A percentile compares a stretch with the other conserved stretches of the same genome.
Evolutionary conservation across 2,888 invertebrate genomes (phyloP).

Genomic region (Tineola bisselliella): DNA sequence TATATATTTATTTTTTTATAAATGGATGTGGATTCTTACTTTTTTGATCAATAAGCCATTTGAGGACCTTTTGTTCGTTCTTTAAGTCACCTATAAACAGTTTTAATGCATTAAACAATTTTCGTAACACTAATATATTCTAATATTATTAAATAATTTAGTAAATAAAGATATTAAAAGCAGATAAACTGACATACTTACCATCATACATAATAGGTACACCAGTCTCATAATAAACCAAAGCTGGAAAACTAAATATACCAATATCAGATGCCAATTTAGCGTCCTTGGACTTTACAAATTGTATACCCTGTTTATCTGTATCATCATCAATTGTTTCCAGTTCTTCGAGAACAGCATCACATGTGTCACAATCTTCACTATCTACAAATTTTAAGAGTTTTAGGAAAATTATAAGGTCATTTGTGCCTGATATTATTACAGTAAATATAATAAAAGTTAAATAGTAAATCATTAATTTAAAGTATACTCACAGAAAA

Average conservation of each 20-base stretch:
- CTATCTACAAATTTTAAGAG: slow-evolving; percentile 75
- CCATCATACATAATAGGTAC: slow-evolving; percentile 96
- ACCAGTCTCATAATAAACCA: slow-evolving; percentile 93
- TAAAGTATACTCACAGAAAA: slow-evolving; percentile 80
- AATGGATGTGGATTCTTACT: slow-evolving; percentile 83
- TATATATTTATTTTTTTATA: slow-evolving; percentile 19
- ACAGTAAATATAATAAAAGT: too few species aligned
- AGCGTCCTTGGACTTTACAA: slow-evolving; percentile 91
- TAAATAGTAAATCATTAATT: too few species aligned
- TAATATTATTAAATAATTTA: background rate
- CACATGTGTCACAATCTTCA: slow-evolving; percentile 86
- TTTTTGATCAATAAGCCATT: slow-evolving; percentile 96
- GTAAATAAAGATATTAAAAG: background rate
- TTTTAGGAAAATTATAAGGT: too few species aligned
- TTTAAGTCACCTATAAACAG: slow-evolving; percentile 88
- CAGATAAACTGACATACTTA: slow-evolving; percentile 56
- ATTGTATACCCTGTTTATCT: slow-evolving; percentile 91
- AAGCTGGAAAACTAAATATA: slow-evolving; percentile 90
- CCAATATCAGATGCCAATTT: slow-evolving; percentile 91
- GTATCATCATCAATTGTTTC: slow-evolving; percentile 94
- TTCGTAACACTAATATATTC: background rate
- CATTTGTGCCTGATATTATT: too few species aligned
- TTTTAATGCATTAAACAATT: slow-evolving; percentile 24
- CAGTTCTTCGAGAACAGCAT: slow-evolving; percentile 84
- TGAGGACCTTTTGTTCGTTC: slow-evolving; percentile 94